Conservation (phyloP, 2,888 invertebrate species). For the Globia sparganii region DNA sequence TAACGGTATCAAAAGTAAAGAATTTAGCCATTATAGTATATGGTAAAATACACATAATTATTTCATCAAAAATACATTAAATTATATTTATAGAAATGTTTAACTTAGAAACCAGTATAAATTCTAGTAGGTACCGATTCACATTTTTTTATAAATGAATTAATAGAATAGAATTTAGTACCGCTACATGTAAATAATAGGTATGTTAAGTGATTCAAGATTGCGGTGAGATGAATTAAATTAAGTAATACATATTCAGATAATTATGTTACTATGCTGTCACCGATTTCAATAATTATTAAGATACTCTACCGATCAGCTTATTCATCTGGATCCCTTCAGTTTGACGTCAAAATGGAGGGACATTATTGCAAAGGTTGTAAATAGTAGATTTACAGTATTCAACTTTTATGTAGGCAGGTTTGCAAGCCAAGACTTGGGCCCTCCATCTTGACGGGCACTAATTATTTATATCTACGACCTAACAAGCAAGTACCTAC, state of each 20-base stretch:
- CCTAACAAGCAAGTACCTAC: background rate
- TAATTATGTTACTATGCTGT: background rate
- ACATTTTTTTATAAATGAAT: slow-evolving; percentile 38
- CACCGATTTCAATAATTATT: background rate
- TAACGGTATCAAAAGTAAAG: background rate
- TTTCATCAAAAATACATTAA: background rate
- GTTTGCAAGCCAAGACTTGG: background rate
- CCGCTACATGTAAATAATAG: slow-evolving; percentile 48
- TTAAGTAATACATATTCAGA: slow-evolving; percentile 6
- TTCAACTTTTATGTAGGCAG: background rate
- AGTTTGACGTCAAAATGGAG: background rate
- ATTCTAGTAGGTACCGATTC: slow-evolving; percentile 27
- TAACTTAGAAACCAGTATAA: slow-evolving; percentile 42
- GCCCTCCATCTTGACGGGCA: background rate
- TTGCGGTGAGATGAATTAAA: background rate
- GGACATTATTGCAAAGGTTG: background rate
- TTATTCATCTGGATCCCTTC: background rate
- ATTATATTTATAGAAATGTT: background rate
- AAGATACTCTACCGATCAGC: background rate
- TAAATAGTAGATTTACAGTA: background rate
- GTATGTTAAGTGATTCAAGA: background rate
- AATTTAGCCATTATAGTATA: background rate
- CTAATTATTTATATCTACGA: background rate
- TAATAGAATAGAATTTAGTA: slow-evolving; percentile 50
- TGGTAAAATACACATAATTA: slow-evolving; percentile 2